Percentiles rank a stretch among this genome's conserved stretches.
Evolutionary conservation across 1,140 invertebrate species (phyloP).

Genomic region (Aphaenogaster ashmeadi): DNA sequence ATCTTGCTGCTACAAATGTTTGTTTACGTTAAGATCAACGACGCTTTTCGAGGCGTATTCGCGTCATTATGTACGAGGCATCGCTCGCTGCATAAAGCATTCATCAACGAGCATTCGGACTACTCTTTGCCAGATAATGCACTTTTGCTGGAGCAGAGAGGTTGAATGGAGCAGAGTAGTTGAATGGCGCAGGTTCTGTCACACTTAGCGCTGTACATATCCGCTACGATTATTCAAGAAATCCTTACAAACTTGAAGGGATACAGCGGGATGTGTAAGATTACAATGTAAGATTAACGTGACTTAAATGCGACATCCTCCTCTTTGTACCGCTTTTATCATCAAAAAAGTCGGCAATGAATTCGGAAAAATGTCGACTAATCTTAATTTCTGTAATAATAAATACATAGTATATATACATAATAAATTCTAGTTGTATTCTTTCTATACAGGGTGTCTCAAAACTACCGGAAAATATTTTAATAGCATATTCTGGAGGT

Average conservation of each 20-base stretch:
- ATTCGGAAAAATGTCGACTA: neutral
- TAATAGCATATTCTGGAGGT: too few species aligned
- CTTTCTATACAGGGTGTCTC: too few species aligned
- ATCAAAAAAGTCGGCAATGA: neutral
- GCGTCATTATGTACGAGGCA: conserved; percentile 33
- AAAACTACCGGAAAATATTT: too few species aligned
- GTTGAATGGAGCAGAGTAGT: neutral
- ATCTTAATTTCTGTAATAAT: neutral
- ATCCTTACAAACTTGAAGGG: neutral
- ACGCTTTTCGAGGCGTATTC: neutral
- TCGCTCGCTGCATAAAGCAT: conserved; percentile 17
- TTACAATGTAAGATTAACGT: conserved; percentile 20
- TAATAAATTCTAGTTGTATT: neutral
- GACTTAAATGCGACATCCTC: neutral
- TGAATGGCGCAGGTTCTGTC: neutral
- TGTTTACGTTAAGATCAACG: conserved; percentile 45
- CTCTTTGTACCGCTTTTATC: neutral
- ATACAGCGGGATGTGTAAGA: neutral
- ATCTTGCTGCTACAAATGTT: conserved; percentile 24
- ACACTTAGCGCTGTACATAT: too few species aligned
- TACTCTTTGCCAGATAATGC: neutral
- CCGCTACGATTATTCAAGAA: neutral
- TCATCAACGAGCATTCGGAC: conserved; percentile 35
- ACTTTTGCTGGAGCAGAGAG: neutral
- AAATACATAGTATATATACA: neutral